A percentile compares a stretch with the other conserved stretches of the same genome.
phyloP scores from a whole-genome alignment of 2,888 invertebrate species.

The Acholoe squamosa region DNA sequence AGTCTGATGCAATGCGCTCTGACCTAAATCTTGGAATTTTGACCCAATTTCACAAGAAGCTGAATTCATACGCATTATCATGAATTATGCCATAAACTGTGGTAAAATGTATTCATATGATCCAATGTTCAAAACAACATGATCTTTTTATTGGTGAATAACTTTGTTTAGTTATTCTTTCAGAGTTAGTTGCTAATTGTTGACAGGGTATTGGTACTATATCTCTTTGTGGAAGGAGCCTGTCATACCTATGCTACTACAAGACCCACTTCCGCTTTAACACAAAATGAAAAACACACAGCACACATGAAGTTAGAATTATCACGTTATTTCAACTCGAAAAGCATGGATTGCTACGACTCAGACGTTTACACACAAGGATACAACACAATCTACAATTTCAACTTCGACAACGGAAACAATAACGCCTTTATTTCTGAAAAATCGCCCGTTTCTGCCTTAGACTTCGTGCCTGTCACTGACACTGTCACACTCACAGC shows the following conservation, averaged over 20 bases:
- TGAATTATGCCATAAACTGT: no score
- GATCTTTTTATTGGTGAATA: no score
- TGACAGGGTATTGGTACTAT: not conserved
- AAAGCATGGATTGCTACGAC: constrained; percentile 21
- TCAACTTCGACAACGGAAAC: not conserved
- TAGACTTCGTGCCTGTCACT: not conserved
- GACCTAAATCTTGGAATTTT: not conserved
- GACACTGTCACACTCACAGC: constrained; percentile 25
- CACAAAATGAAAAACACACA: not conserved
- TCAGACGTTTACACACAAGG: not conserved
- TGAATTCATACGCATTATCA: no score
- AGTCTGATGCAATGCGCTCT: constrained; percentile 13
- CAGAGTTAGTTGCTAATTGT: not conserved
- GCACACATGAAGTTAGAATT: not conserved
- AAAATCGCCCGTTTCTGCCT: not conserved
- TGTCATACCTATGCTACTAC: not conserved
- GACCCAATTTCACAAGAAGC: not conserved
- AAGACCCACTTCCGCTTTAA: not conserved
- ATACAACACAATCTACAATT: not conserved
- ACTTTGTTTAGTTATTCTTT: no score
- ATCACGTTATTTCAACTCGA: not conserved
- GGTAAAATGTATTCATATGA: no score
- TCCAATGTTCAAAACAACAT: no score
- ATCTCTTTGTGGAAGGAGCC: not conserved
- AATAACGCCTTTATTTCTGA: not conserved